Evolutionary conservation across 2,888 invertebrate species (phyloP), one percentile per base, ranked within the genome.

Genomic region (Catocala fraxini): DNA sequence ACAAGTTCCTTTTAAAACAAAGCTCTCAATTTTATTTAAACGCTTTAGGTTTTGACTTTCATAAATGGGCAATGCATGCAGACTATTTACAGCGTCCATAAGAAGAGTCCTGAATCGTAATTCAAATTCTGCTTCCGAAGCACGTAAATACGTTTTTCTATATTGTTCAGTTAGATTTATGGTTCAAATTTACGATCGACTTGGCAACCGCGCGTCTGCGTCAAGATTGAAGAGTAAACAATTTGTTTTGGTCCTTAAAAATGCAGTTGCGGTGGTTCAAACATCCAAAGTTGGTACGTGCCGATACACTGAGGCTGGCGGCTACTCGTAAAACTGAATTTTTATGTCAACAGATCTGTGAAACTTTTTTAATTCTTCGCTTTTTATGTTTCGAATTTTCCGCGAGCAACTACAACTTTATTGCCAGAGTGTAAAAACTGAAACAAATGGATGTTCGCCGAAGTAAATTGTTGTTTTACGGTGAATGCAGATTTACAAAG

Each of bases 281-380:
- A 68, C 46, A 74, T 59, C 48, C 12, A 25, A 52, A 63, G 55
- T 57, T 49, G 52, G 70, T 68, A 72, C 69, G 60, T 71, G 54
- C 53, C 68, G 55, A 63, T 55, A 68, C 57, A 63, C 62, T 73
- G 63, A 59, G 58, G 67, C 63, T 57, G 46, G 34, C 70, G 55
- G 65, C 67, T 80, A 79, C 71, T 83, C 87, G 83, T 89, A 89
- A 88, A 90, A 85, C 82, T 80, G 79, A 81, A 78, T 85, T 86
- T 88, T 88, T 87, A 90, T 85, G 85, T 84, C 83, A 83, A 83
- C 83, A 75, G 80, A 85, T 83, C 79, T 72, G 63, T 51, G 64
- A 82, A 90, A 90, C 77, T 89, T 90, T 90, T 90, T 89, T 87
- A 87, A 87, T 89, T 87, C 82, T 73, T 77, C 59, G 69, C 75